Evolutionary conservation across 2,113 vertebrate genomes (phyloP).

Genomic region (Eira barbara): DNA sequence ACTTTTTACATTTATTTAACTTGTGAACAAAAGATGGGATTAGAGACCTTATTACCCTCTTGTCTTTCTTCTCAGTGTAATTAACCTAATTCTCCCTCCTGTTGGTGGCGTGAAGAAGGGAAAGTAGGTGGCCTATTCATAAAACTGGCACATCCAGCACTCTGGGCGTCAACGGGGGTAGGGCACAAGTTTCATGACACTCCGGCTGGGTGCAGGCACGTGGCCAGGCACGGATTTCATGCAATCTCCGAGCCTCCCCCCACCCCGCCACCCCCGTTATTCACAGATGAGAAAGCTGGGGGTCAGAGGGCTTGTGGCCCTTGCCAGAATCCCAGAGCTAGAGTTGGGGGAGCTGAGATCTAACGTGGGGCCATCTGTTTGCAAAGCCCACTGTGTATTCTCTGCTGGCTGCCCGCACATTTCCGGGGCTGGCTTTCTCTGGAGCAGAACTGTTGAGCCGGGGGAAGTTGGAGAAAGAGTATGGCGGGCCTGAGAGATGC

Average conservation of each 20-base stretch:
- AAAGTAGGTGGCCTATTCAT: slow-evolving; percentile 75
- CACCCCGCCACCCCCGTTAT: neutral
- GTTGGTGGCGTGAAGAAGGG: slow-evolving; percentile 2
- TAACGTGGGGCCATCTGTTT: neutral
- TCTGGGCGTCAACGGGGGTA: neutral
- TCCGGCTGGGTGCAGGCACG: neutral
- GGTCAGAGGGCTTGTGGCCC: neutral
- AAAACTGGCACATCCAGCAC: slow-evolving; percentile 64
- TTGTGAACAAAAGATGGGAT: slow-evolving; percentile 60
- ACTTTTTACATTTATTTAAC: slow-evolving; percentile 73
- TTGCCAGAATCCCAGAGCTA: neutral
- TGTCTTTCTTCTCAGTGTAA: slow-evolving; percentile 72
- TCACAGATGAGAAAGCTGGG: neutral
- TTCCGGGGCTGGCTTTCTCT: slow-evolving; percentile 24
- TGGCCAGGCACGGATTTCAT: neutral
- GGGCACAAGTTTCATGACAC: neutral
- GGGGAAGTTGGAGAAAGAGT: neutral
- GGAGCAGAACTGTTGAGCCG: neutral
- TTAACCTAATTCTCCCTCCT: slow-evolving; percentile 76
- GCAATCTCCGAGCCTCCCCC: neutral
- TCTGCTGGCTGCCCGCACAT: too few species aligned
- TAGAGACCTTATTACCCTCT: slow-evolving; percentile 64
- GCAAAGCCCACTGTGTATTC: neutral
- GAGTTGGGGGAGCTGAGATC: neutral
- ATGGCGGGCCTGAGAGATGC: neutral